Percentiles rank a stretch among this genome's conserved stretches.
These are phyloP conservation scores for Lochmaea crataegi DNA, from an alignment of 2,888 invertebrate genomes.

Conservation along the genomic window DNA sequence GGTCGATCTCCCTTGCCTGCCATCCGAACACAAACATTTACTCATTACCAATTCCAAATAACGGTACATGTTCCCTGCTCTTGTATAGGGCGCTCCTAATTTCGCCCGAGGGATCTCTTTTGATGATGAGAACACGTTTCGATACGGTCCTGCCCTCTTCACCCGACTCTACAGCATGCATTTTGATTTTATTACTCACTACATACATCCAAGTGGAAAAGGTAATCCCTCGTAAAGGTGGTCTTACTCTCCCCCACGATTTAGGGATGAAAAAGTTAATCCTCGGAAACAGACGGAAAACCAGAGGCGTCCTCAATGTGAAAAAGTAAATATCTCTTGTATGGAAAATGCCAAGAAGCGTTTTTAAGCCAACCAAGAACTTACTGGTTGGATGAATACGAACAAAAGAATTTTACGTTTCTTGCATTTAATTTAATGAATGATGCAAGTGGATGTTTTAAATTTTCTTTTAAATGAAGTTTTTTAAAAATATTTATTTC, in stretches of 20 bases:
- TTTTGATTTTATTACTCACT: constrained; percentile 12
- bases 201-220: constrained; percentile 6
- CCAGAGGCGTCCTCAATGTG: constrained; percentile 3
- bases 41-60: neutral
- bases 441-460: too few species aligned
- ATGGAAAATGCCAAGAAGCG: too few species aligned
- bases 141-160: constrained; percentile 7
- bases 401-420: too few species aligned
- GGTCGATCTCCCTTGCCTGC: neutral
- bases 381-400: neutral
- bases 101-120: constrained; percentile 8
- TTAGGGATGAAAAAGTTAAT: constrained; percentile 15
- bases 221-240: constrained; percentile 1
- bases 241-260: neutral
- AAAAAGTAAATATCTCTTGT: neutral
- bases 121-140: constrained; percentile 6
- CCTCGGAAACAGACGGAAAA: neutral
- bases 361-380: neutral
- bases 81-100: neutral
- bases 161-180: neutral
- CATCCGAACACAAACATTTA: neutral
- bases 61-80: neutral
- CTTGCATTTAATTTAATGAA: too few species aligned
- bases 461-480: too few species aligned
- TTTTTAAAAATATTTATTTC: too few species aligned